Evolutionary conservation across 2,113 vertebrate species (phyloP).

Genomic region (Psittacara wagleri): DNA sequence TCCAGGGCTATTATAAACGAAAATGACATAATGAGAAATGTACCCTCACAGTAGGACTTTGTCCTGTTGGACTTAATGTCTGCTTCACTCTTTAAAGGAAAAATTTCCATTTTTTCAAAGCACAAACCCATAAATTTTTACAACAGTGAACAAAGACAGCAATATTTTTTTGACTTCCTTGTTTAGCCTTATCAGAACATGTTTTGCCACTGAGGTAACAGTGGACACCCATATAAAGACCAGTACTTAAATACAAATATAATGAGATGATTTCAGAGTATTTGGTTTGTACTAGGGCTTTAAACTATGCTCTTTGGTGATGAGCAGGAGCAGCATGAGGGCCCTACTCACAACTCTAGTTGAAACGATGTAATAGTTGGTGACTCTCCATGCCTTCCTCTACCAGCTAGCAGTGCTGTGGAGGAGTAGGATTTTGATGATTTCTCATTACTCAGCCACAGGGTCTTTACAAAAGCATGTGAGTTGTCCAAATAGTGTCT

Average conservation of each 20-base stretch:
- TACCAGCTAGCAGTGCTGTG: background rate
- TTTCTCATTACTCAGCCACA: background rate
- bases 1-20: background rate
- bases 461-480: background rate
- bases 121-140: conserved; percentile 29
- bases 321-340: background rate
- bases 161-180: background rate
- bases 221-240: background rate
- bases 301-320: background rate
- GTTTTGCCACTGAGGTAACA: background rate
- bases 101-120: conserved; percentile 5
- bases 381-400: background rate
- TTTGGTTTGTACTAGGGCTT: background rate
- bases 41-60: background rate
- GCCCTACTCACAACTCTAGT: background rate
- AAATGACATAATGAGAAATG: conserved; percentile 15
- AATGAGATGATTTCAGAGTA: background rate
- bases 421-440: background rate
- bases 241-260: background rate
- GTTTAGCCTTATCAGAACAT: background rate
- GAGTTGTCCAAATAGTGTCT: background rate
- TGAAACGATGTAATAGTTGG: background rate
- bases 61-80: background rate
- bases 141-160: background rate
- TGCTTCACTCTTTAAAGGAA: background rate